phyloP scores from a whole-genome alignment of 2,888 invertebrate genomes.

The Escarpia spicata region DNA sequence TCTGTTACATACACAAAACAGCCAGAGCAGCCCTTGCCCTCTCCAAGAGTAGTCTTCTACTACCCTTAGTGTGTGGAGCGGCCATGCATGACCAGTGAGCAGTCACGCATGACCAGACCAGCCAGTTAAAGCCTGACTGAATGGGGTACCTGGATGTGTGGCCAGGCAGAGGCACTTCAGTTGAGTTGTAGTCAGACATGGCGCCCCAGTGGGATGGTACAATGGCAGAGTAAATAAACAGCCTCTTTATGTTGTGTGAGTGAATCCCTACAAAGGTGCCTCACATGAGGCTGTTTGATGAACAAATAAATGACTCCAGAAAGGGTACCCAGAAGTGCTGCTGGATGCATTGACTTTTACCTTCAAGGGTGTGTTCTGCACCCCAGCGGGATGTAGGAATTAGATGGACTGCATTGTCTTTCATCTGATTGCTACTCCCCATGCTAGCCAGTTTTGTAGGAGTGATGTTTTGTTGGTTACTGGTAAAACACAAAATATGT shows the following conservation, averaged over 20 bases:
- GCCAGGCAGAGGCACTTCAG: not conserved
- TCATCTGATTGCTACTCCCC: not conserved
- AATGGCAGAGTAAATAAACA: slow-evolving; percentile 4
- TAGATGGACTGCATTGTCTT: not conserved
- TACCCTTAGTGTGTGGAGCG: not conserved
- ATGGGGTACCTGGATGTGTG: slow-evolving; percentile 5
- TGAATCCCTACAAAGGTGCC: not conserved
- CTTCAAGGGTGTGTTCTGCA: not conserved
- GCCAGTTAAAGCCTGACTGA: not conserved
- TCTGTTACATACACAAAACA: not conserved
- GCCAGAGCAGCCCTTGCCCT: not conserved
- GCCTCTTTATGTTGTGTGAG: slow-evolving; percentile 16
- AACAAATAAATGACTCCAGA: not conserved
- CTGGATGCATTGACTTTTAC: not conserved
- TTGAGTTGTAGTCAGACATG: slow-evolving; percentile 11
- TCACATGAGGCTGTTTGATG: not conserved
- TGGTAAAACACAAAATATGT: not conserved
- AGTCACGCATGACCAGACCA: not conserved
- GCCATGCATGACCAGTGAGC: not conserved
- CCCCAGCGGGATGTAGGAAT: not conserved
- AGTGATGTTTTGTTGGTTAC: not conserved
- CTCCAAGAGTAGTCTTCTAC: not conserved
- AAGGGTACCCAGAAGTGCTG: not conserved
- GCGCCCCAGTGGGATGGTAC: not conserved
- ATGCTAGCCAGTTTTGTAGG: not conserved